phyloP scores from a whole-genome alignment of 2,888 invertebrate species.

The Mamestra brassicae region DNA sequence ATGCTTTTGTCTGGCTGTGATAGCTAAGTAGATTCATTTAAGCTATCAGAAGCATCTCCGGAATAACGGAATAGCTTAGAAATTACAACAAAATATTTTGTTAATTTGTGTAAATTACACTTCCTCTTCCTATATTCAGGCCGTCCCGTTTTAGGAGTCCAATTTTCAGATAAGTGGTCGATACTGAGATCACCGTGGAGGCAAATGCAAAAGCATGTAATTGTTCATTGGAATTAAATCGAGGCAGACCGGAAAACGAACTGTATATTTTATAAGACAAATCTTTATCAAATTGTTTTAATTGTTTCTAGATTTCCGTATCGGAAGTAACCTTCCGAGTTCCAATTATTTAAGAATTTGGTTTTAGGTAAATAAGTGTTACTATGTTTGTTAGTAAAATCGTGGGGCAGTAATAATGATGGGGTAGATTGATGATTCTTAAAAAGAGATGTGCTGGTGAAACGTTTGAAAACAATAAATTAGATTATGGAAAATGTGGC shows the following conservation, averaged over 20 bases:
- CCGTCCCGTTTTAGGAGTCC: conserved; percentile 18
- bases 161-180: conserved; percentile 10
- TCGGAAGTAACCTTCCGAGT: conserved; percentile 56
- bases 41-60: neutral
- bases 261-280: conserved; percentile 51
- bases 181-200: conserved; percentile 49
- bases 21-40: no score
- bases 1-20: no score
- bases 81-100: neutral
- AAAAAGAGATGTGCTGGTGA: neutral
- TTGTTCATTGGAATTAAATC: conserved; percentile 56
- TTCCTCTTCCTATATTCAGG: conserved; percentile 46
- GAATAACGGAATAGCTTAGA: conserved; percentile 1
- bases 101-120: conserved; percentile 15
- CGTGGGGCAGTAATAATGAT: neutral
- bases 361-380: conserved; percentile 2
- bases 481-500: no score
- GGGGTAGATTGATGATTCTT: neutral
- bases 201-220: conserved; percentile 54
- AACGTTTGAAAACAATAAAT: no score
- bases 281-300: conserved; percentile 52
- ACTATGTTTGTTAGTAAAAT: neutral
- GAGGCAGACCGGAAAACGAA: conserved; percentile 60
- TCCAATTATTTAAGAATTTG: conserved; percentile 50
- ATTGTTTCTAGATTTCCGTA: conserved; percentile 56